Evolutionary conservation across 2,888 invertebrate species (phyloP), one percentile per base, ranked within the genome.

Genomic region (Rhamphomyia laevipes): DNA sequence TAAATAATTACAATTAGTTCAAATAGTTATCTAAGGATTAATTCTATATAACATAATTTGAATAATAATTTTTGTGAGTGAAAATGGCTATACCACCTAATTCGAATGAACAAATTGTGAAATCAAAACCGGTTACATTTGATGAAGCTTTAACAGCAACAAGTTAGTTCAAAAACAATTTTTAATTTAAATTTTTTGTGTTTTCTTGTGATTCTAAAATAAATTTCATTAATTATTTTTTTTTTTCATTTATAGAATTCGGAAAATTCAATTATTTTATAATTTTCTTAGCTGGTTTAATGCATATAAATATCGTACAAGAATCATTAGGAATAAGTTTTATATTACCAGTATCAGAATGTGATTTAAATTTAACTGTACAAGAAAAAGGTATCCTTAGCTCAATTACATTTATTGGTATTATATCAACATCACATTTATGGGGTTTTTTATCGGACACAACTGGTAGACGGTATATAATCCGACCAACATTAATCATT

Each of bases 401-500:
- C 51, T 68, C 69, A 15, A 62, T 66, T 17, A 65, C 68, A 10
- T 68, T 71, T 59, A 60, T 66, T 35, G 72, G 72, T 57, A 74
- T 76, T 56, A 72, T 77, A 38, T 59, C 70, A 4, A 73, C 74
- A 43, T 76, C 76, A 2, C 73, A 76, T 60, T 58, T 76, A 42
- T 77, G 77, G 76, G 78, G 78, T 10, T 74, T 73, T 56, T 56
- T 77, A 37, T 77, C 76, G 0, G 77, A 77, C 55, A 73, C 74
- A 5, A 67, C 63, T 49, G 78, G 78, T 11, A 59, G 75, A 46
- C 65, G 71, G 55, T 69, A 65, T 42, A 66, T 71, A 2, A 66
- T 75, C 21, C 60, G 74, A n/a, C 63, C 73, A 15, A 70, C 75
- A 17, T 61, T 77, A 47, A 50, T 73, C 7, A 53, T 68, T 5